Evolutionary conservation across 1,140 invertebrate genomes (phyloP).

Genomic region (Pseudomyrmex cubaensis): DNA sequence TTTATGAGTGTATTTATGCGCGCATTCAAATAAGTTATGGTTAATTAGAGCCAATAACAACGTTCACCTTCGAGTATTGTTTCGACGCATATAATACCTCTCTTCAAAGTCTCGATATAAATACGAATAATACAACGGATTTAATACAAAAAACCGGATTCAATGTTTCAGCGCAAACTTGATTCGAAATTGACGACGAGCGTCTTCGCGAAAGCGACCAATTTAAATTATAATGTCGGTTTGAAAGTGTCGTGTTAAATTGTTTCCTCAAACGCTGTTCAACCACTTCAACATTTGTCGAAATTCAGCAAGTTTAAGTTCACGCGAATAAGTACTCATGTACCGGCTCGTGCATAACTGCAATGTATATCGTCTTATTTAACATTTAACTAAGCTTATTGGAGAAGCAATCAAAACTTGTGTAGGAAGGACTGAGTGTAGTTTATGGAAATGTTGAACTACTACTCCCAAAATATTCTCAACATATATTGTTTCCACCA

Average conservation of each 20-base stretch:
- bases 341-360: background rate
- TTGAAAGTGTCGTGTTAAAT: constrained; percentile 50
- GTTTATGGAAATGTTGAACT: constrained; percentile 75
- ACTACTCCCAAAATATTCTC: constrained; percentile 76
- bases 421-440: constrained; percentile 50
- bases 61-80: background rate
- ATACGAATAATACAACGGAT: background rate
- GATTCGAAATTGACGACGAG: constrained; percentile 8
- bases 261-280: constrained; percentile 42
- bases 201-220: background rate
- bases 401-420: constrained; percentile 84
- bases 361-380: constrained; percentile 78
- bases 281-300: constrained; percentile 49
- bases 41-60: constrained; percentile 10
- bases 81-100: background rate
- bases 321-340: background rate
- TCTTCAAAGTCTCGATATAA: constrained; percentile 3
- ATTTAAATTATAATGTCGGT: constrained; percentile 6
- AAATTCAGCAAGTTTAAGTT: constrained; percentile 18
- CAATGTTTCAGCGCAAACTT: constrained; percentile 22
- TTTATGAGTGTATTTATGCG: constrained; percentile 20
- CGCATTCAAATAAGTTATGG: constrained; percentile 30
- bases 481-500: constrained; percentile 60
- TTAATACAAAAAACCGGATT: background rate
- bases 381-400: constrained; percentile 84